Base-by-base conservation (phyloP, 2,113 vertebrate species). In the Centropristis striata region DNA sequence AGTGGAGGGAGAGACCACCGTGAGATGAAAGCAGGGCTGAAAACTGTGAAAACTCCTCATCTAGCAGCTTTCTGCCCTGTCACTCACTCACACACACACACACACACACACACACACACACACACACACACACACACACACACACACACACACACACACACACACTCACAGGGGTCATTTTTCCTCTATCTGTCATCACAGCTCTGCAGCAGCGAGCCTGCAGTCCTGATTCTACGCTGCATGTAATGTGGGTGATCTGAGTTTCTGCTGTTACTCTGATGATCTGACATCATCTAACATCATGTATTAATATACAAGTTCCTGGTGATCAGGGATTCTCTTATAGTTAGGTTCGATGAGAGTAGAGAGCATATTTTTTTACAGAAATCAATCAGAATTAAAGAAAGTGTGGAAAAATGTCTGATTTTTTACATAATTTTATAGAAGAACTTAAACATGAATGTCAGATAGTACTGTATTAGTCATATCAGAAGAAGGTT, bases 21-120 rank as follows among this genome's bases (percentile, higher is more conserved):
- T 0, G 2, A 74, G 75, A 89, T 86, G 78, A 74, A 70, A 84
- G 75, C 77, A 64, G 47, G 53, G 21, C 72, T 51, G 55, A 54
- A 75, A 69, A 60, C 59, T 74, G 53, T n/a, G n/a, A n/a, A n/a
- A n/a, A n/a, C n/a, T n/a, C 23, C 32, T 73, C 63, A 28, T 64
- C 20, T 20, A 63, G 61, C 69, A 71, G 60, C 42, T 71, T 23
- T 54, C 0, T 20, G 50, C 28, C 21, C 55, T 10, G 44, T 9
- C 51, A 44, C 39, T 28, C 51, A 32, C 67, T 39, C 32, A 12
- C 47, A 63, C 71, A 63, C 46, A 39, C 57, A 51, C 57, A 51
- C 57, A 60, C 70, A 14, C 55, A 5, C 53, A 41, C 63, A 32
- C 73, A 59, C 74, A 21, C 53, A 59, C 63, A 32, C 74, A 51